Conservation (phyloP, 2,888 invertebrate genomes). For the Dryadula phaetusa region DNA sequence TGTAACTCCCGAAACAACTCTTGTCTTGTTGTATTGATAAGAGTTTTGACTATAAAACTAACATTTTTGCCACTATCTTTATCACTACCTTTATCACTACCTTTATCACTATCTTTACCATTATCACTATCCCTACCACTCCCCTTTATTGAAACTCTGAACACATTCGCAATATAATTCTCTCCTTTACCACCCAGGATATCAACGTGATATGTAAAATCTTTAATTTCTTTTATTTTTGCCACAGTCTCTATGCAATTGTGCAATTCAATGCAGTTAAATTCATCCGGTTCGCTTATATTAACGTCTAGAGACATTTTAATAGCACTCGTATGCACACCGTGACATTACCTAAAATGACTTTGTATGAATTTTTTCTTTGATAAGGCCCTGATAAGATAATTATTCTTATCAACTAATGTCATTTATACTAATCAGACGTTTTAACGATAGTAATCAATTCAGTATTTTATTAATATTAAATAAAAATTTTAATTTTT, state of each 20-base stretch:
- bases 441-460: background rate
- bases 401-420: conserved; percentile 25
- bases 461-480: background rate
- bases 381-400: conserved; percentile 38
- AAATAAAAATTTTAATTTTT: background rate
- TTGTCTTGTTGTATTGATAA: conserved; percentile 68
- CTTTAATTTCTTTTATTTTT: conserved; percentile 55
- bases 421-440: background rate
- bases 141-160: conserved; percentile 66
- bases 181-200: conserved; percentile 66
- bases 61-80: conserved; percentile 51
- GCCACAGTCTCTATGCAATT: conserved; percentile 63
- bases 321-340: conserved; percentile 12
- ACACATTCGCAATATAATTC: conserved; percentile 71
- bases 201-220: conserved; percentile 71
- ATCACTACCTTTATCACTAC: conserved; percentile 51
- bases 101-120: conserved; percentile 46
- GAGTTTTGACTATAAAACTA: conserved; percentile 71
- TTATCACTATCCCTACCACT: no score
- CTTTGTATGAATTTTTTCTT: conserved; percentile 25
- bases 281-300: conserved; percentile 75
- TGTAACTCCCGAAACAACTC: conserved; percentile 71
- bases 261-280: conserved; percentile 69
- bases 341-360: conserved; percentile 25
- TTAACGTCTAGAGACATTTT: conserved; percentile 79